Base-by-base conservation (phyloP, 2,113 vertebrate genomes). In the Forbesichthys agassizii region DNA sequence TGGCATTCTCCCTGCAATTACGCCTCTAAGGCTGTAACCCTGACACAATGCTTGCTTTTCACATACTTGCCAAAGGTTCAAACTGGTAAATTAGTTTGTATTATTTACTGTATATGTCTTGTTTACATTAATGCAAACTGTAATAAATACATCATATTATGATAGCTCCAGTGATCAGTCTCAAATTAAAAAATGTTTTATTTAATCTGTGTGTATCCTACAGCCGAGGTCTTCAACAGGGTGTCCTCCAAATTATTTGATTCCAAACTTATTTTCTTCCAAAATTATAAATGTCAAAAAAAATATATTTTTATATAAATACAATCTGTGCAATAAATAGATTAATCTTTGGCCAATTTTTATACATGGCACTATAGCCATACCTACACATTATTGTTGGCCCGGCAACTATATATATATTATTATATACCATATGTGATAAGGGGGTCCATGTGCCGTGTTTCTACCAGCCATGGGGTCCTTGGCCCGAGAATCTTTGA, bases 1-100 rank as follows among this genome's bases (percentile, higher is more conserved):
- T 89, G 82, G 61, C 81, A 69, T 80, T 89, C 68, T 89, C 51
- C 5, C 3, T 83, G 73, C 88, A 88, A 89, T 88, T 86, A 85
- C 72, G 78, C 68, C 60, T 82, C 64, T 65, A 72, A 80, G 64
- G 64, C 52, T 71, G 66, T 65, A 68, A 60, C 64, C 11, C 68
- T 52, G 46, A 61, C 68, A 86, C 64, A 33, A 63, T 20, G 69
- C 59, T 73, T 13, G 48, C 74, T 69, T 74, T 61, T 66, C 73
- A 47, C 61, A 71, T 9, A 33, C 63, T 48, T 20, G 55, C 77
- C 7, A 68, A 68, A 62, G 20, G 20, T 57, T 10, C 60, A 61
- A 13, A 16, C 36, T 16, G 46, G 14, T 58, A 9, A 53, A 62
- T 66, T 53, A 42, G 4, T 6, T 42, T 52, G 9, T 52, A 3